Evolutionary conservation across 2,113 vertebrate species (phyloP).

Genomic region (Myodes glareolus): DNA sequence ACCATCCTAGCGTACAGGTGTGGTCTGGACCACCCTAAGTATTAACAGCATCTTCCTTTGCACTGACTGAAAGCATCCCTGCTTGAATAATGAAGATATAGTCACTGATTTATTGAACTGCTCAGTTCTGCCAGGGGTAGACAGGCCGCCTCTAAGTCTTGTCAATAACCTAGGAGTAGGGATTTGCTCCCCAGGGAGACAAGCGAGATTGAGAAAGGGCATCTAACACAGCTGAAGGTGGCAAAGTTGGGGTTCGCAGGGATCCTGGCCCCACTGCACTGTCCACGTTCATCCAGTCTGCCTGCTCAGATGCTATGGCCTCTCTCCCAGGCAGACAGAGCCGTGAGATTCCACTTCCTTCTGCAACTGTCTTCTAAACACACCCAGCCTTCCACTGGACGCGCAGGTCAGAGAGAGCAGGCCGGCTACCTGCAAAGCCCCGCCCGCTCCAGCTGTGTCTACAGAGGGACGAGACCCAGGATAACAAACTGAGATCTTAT

Average conservation of each 20-base stretch:
- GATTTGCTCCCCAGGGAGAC: not conserved
- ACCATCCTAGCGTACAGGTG: not conserved
- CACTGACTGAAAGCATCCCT: not conserved
- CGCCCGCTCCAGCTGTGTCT: conserved; percentile 70
- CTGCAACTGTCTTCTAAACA: not conserved
- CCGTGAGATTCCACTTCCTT: not conserved
- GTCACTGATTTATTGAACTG: not conserved
- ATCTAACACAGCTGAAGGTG: not conserved
- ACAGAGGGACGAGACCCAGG: conserved; percentile 80
- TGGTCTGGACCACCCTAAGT: not conserved
- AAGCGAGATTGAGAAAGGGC: not conserved
- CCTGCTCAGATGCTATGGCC: not conserved
- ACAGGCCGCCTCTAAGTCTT: not conserved
- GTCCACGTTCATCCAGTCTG: not conserved
- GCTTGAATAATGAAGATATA: not conserved
- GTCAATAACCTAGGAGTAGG: not conserved
- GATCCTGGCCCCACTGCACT: not conserved
- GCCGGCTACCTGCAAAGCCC: conserved; percentile 23
- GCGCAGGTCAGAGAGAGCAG: not conserved
- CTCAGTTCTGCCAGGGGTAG: not conserved
- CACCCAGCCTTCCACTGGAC: not conserved
- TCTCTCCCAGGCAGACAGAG: not conserved
- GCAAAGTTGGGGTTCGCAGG: not conserved
- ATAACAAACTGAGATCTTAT: conserved; percentile 88
- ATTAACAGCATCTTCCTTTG: not conserved